Conservation (phyloP, 2,113 vertebrate genomes). For the Corythaixoides concolor region DNA sequence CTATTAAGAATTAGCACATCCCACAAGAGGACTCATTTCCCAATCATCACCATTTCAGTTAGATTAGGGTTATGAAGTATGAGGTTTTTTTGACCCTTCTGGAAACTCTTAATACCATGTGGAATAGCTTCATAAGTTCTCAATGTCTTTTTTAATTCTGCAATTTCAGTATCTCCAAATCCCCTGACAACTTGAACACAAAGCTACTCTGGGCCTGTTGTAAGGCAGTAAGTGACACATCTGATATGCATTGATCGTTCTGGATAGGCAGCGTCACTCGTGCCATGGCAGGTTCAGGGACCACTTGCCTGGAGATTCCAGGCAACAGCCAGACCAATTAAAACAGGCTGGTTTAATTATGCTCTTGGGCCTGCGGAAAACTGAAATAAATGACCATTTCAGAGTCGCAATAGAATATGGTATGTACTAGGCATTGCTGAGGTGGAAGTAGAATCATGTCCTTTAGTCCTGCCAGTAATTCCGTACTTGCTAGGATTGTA, state of each 20-base stretch:
- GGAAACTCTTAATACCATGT: neutral
- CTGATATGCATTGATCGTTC: neutral
- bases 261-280: neutral
- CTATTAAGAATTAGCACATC: neutral
- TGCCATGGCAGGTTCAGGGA: neutral
- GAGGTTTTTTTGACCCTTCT: neutral
- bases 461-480: neutral
- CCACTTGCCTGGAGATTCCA: neutral
- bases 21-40: neutral
- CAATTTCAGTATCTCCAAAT: neutral
- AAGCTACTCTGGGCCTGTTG: neutral
- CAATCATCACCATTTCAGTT: neutral
- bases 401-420: neutral
- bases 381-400: neutral
- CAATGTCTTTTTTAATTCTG: neutral
- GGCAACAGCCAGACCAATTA: neutral
- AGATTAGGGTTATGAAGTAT: neutral
- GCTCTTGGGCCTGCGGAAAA: neutral
- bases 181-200: neutral
- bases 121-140: neutral
- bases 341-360: neutral
- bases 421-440: neutral
- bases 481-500: neutral
- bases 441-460: neutral
- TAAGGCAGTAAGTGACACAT: neutral